A percentile compares a stretch with the other conserved stretches of the same genome.
These are phyloP conservation scores for Jordanella pulchra DNA, from an alignment of 2,797 vertebrate genomes.

Conservation along the genomic window DNA sequence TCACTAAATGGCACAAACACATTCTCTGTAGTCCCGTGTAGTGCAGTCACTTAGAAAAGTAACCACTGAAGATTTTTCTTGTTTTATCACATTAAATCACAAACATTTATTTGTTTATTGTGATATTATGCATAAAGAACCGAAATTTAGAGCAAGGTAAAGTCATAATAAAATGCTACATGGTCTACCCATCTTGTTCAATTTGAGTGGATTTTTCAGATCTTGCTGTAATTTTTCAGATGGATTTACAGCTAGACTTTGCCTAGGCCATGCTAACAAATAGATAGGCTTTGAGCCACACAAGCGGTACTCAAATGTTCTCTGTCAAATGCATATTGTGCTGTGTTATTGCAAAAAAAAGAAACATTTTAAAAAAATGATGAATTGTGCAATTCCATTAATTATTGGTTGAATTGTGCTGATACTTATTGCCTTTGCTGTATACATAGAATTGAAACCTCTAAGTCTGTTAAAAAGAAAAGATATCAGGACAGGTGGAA, in stretches of 20 bases:
- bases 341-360: neutral
- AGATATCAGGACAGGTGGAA: too few species aligned
- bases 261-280: neutral
- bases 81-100: neutral
- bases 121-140: too few species aligned
- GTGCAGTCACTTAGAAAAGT: neutral
- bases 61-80: neutral
- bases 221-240: neutral
- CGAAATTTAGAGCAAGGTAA: neutral
- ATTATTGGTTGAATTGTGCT: too few species aligned
- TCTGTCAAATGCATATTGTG: neutral
- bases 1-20: constrained; percentile 3
- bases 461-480: too few species aligned
- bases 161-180: neutral
- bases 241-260: neutral
- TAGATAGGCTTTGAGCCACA: neutral
- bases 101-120: neutral
- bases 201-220: neutral
- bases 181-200: neutral
- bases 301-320: neutral
- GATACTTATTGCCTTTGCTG: too few species aligned
- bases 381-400: too few species aligned
- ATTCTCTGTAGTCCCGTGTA: neutral
- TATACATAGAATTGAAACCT: too few species aligned
- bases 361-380: too few species aligned